Evolutionary conservation across 2,113 vertebrate genomes (phyloP), one percentile per base, ranked within the genome.

Genomic region (Cyanoderma ruficeps): DNA sequence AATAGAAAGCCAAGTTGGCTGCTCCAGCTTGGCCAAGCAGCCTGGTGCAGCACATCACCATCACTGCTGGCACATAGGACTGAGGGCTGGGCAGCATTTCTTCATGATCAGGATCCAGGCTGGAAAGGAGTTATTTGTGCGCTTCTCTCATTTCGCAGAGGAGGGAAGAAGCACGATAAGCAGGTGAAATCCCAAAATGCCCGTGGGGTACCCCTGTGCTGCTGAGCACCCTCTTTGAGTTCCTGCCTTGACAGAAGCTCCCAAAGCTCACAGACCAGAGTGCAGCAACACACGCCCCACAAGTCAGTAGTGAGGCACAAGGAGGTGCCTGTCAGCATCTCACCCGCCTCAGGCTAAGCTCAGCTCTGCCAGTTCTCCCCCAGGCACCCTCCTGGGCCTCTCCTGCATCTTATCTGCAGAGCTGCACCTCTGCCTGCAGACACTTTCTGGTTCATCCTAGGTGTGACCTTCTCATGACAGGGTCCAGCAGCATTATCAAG

Each of bases 1-100:
- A 79, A 37, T 18, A 46, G 80, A 49, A 90, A 59, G 83, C 83
- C 83, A 87, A 77, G 46, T 17, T 89, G 72, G 69, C 80, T 74
- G 42, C 28, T 83, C 9, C 55, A 52, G 50, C 44, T 61, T 89
- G 89, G 89, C 89, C 72, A 42, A 33, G 76, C 83, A 80, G 41
- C 68, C 30, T 30, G 22, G 22, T 53, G 42, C 84, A 81, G 77
- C 69, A 16, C 27, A 3, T 72, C 69, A 53, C 68, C 41, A 7
- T n/a, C 27, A 0, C 78, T 86, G 41, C 53, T 69, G 76, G 67
- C 59, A 23, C 6, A 2, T 0, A n/a, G 79, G 46, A 5, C 86
- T 56, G 39, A 82, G 61, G 12, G 68, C 79, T 85, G 85, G 57
- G 35, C 57, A 82, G 70, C 1, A 0, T 37, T 47, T 33, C 50